Percentiles rank a stretch among this genome's conserved stretches.
These are phyloP conservation scores for Augochlora pura DNA, from an alignment of 1,140 invertebrate genomes.

Conservation along the genomic window DNA sequence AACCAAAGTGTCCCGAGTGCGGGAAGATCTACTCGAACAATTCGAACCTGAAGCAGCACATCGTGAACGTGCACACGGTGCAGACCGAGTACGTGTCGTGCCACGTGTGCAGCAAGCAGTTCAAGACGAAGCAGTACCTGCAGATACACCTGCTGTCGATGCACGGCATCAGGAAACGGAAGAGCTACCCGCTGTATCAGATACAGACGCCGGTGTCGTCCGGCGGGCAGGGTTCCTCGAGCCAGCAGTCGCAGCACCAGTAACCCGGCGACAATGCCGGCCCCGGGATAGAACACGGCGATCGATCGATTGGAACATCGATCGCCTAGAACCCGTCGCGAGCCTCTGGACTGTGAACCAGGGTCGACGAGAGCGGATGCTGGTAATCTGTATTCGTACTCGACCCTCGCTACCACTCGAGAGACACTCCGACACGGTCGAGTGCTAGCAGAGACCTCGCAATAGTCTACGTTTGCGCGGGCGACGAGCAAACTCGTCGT, in stretches of 20 bases:
- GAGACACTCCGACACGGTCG: neutral
- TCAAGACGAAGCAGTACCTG: constrained; percentile 87
- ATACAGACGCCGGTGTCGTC: constrained; percentile 63
- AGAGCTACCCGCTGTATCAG: constrained; percentile 79
- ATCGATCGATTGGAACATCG: constrained; percentile 7
- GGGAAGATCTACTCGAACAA: constrained; percentile 85
- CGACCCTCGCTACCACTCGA: neutral
- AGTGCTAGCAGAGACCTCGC: constrained; percentile 20
- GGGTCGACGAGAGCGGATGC: constrained; percentile 33
- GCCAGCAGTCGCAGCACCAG: constrained; percentile 44
- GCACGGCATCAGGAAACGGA: constrained; percentile 85
- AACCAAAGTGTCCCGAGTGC: constrained; percentile 85
- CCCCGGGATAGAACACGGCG: constrained; percentile 67
- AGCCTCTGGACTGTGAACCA: neutral
- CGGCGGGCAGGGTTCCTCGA: constrained; percentile 51
- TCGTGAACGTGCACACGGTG: constrained; percentile 86
- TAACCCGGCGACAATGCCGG: constrained; percentile 68
- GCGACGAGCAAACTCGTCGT: too few relatives aligned
- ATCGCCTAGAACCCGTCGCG: neutral
- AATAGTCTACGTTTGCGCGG: constrained; percentile 14
- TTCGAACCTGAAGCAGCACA: constrained; percentile 88
- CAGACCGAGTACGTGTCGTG: constrained; percentile 84
- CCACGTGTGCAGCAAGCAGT: constrained; percentile 84
- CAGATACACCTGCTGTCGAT: constrained; percentile 86
- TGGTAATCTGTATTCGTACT: constrained; percentile 27